These are phyloP conservation scores for Pelagia noctiluca DNA, from an alignment of 30 jellyfish, hydroid and myxozoan species.

Conservation along the genomic window DNA sequence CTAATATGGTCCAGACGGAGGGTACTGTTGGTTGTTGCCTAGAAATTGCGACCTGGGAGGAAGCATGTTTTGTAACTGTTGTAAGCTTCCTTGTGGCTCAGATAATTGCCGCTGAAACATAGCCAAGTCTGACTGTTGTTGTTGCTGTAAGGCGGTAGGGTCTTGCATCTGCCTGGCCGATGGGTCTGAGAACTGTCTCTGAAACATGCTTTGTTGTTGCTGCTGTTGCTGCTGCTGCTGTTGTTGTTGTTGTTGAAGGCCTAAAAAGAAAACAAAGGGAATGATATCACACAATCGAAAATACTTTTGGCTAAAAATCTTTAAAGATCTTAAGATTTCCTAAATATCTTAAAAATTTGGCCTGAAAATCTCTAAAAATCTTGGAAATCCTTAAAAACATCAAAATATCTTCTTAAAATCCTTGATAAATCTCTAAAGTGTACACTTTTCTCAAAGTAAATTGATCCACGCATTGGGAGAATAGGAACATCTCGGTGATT, in stretches of 20 bases:
- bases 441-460: no score
- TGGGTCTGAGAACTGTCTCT: constrained; percentile 70
- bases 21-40: constrained; percentile 48
- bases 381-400: no score
- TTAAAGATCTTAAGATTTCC: neutral
- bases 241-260: constrained; percentile 61
- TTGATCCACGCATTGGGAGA: no score
- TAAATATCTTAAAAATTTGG: no score
- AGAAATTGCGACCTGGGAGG: constrained; percentile 69
- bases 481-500: no score
- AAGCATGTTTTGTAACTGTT: constrained; percentile 69
- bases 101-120: constrained; percentile 77
- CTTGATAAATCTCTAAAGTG: no score
- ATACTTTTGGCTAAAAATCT: neutral
- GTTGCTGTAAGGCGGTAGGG: constrained; percentile 54
- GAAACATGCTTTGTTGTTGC: constrained; percentile 37
- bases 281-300: neutral
- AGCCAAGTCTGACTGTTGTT: constrained; percentile 64
- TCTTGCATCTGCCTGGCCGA: constrained; percentile 22
- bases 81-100: constrained; percentile 73
- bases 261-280: neutral
- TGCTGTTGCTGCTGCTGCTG: no score
- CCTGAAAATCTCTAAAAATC: no score
- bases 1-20: constrained; percentile 63
- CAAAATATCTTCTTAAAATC: no score